These are phyloP conservation scores for Bovichtus variegatus DNA, from an alignment of 2,797 vertebrate genomes.

Conservation along the genomic window DNA sequence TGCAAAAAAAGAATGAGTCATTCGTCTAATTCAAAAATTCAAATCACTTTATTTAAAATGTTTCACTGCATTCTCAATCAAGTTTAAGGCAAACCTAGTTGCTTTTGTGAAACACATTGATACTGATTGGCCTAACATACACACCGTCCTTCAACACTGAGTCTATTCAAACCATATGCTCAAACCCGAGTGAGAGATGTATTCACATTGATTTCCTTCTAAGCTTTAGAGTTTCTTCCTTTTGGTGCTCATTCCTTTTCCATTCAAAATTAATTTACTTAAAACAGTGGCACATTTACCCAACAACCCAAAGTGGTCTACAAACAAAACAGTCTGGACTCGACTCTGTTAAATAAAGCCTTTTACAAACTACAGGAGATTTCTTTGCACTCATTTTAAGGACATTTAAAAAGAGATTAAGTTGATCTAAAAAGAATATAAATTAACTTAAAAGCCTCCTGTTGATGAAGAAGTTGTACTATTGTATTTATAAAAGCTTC, in stretches of 20 bases:
- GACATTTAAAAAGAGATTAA: constrained; percentile 60
- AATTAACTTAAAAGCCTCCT: constrained; percentile 87
- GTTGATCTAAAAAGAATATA: constrained; percentile 82
- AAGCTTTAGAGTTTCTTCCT: constrained; percentile 9
- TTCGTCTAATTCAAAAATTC: constrained; percentile 54
- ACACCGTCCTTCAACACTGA: constrained; percentile 44
- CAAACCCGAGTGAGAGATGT: constrained; percentile 43
- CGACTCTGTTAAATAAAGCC: constrained; percentile 82
- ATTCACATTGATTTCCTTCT: constrained; percentile 53
- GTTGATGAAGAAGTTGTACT: constrained; percentile 84
- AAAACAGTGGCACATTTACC: constrained; percentile 74
- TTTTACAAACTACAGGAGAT: constrained; percentile 73
- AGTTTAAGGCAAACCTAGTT: constrained; percentile 66
- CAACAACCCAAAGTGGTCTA: constrained; percentile 72
- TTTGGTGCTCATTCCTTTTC: constrained; percentile 35
- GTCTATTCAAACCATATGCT: constrained; percentile 27
- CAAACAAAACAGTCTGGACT: constrained; percentile 66
- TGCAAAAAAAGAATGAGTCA: background rate
- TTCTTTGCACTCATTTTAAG: constrained; percentile 66
- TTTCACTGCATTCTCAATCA: constrained; percentile 70
- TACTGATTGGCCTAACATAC: constrained; percentile 57
- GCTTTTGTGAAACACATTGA: constrained; percentile 54
- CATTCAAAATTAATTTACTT: constrained; percentile 39
- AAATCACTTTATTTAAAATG: constrained; percentile 82
- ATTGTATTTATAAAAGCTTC: constrained; percentile 70